Evolutionary conservation across 53 echinoderm and acorn worm genomes (phyloP), one percentile per base, ranked within the genome.

Genomic region (Hippasteria phrygiana): DNA sequence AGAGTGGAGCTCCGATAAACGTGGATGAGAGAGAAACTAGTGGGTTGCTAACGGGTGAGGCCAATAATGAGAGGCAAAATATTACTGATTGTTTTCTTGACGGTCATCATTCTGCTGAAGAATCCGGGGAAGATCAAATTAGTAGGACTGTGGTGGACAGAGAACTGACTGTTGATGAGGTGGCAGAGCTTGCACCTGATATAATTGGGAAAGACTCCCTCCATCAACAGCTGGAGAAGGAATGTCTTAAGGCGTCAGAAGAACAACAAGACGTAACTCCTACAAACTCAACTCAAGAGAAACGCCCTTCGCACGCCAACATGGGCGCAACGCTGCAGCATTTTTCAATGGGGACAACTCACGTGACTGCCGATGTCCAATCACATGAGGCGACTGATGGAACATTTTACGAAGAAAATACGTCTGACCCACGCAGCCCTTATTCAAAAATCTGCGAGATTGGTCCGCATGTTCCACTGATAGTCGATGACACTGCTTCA

Each of bases 381-480:
- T 82, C 47, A 34, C 40, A 79, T 24, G 40, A 27, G 56, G 43
- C 16, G 22, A 54, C 37, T 10, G 59, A 78, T n/a, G n/a, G n/a
- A 5, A 28, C 62, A 59, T 39, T 16, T 6, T 16, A 43, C 28
- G 27, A 82, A 18, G 64, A 47, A 12, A 32, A 63, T 6, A 45
- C 66, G 82, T 82, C n/a, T n/a, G n/a, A n/a, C n/a, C n/a, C 82
- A 65, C 20, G 43, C 82, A 42, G 18, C 18, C 28, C 4, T 18
- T 24, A 65, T 32, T 31, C 3, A 43, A 28, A 45, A 43, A 29
- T 17, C 29, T 17, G 65, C 65, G 28, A 45, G 29, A 82, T 65
- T 46, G 64, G 46, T 43, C 82, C 42, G 42, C 46, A 85, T 9
- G 85, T n/a, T 5, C 13, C 85, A 3, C 54, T 85, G 51, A 71